Base-by-base conservation (phyloP, 2,888 invertebrate genomes). In the Pseudococcus viburni region DNA sequence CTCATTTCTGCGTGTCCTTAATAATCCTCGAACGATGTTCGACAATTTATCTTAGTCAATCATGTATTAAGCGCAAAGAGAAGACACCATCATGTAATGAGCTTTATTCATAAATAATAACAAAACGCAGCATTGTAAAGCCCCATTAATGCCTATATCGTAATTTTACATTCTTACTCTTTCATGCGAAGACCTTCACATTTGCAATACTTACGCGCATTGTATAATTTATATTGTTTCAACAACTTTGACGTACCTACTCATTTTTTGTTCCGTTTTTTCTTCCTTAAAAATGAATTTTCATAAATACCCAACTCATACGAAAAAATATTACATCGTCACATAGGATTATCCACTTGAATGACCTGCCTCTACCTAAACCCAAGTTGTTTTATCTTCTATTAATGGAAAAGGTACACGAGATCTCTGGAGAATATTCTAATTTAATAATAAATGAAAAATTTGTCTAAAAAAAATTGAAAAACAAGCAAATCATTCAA, bases 21-120 rank as follows among this genome's bases (percentile, higher is more conserved):
- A 73, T 73, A 73, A 73, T 73, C 68, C 68, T 73, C 68, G 68
- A 73, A 73, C 68, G 68, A 73, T 73, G 68, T 73, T 73, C 68
- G 68, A 33, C 68, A 73, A 73, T 73, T 73, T 73, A 73, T 73
- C 68, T 73, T 73, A 73, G 68, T 73, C 68, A 73, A 73, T 73
- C 68, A 73, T 33, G 68, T 73, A 73, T 73, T 33, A 73, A 73
- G 68, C 22, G 33, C 68, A 73, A 26, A 73, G 68, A 73, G 68
- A 73, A 73, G 68, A 73, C 33, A 73, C 15, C 68, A 73, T 73
- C 33, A 26, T 73, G 68, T 73, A 73, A 73, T 33, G 68, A 73
- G 68, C 33, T 73, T 73, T 73, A 73, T 73, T 73, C 68, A 73
- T 73, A 73, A 73, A 73, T 73, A 73, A 73, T 73, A 73, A 73